phyloP scores from a whole-genome alignment of 2,888 invertebrate genomes.

The Ectemnius lituratus region DNA sequence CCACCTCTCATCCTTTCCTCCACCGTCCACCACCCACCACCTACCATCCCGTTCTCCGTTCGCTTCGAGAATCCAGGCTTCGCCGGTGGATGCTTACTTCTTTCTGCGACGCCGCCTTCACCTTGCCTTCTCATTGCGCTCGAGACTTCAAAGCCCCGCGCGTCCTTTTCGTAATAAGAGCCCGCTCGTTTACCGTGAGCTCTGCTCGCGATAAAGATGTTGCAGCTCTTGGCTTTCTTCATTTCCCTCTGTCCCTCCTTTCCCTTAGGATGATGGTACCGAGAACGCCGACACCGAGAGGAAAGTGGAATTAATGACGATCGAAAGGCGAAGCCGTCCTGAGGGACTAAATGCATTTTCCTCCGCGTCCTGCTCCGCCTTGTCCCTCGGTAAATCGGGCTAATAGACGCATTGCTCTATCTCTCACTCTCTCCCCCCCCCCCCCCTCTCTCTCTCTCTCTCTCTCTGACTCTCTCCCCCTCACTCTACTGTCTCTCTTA shows the following conservation, averaged over 20 bases:
- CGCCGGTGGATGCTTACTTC: background rate
- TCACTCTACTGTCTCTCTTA: no score
- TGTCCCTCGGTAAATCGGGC: background rate
- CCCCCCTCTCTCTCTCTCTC: background rate
- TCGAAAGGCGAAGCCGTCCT: background rate
- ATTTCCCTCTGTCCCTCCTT: constrained; percentile 52
- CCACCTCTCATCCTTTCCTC: constrained; percentile 33
- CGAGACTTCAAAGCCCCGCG: no score
- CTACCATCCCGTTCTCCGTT: constrained; percentile 18
- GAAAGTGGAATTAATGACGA: constrained; percentile 26
- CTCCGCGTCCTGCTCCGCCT: background rate
- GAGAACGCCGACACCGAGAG: background rate
- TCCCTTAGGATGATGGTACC: constrained; percentile 39
- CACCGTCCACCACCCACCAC: no score
- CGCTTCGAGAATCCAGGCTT: no score
- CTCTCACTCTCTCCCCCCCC: no score
- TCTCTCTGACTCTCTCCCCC: background rate
- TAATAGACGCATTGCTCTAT: background rate
- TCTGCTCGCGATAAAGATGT: constrained; percentile 47
- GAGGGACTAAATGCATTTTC: background rate
- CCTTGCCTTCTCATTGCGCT: constrained; percentile 16
- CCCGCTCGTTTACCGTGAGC: constrained; percentile 61
- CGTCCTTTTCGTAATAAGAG: constrained; percentile 61
- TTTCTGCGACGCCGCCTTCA: constrained; percentile 7
- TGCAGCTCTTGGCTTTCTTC: constrained; percentile 28